phyloP scores from a whole-genome alignment of 1,140 invertebrate species.

The Whitmania pigra region DNA sequence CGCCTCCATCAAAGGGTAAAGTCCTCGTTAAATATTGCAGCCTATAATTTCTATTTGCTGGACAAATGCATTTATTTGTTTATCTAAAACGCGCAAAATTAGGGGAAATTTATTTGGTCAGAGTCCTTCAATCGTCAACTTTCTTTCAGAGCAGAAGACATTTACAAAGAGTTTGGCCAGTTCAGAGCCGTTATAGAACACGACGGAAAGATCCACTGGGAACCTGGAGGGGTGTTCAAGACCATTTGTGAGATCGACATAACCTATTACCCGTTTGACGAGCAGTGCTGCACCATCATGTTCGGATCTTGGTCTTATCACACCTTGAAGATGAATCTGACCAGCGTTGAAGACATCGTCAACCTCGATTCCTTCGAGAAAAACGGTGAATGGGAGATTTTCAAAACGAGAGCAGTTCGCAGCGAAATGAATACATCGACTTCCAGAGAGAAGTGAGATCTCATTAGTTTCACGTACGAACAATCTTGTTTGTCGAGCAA shows the following conservation, averaged over 20 bases:
- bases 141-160: constrained; percentile 22
- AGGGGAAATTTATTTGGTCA: too few species aligned
- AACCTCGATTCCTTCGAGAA: constrained; percentile 19
- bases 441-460: background rate
- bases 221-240: constrained; percentile 26
- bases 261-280: constrained; percentile 26
- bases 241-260: constrained; percentile 26
- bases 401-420: constrained; percentile 13
- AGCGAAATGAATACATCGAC: constrained; percentile 4
- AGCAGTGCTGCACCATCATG: constrained; percentile 23
- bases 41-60: too few species aligned
- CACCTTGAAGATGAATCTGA: constrained; percentile 25
- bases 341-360: constrained; percentile 20
- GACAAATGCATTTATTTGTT: too few species aligned
- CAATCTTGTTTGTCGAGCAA: background rate
- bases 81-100: too few species aligned
- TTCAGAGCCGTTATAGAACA: constrained; percentile 23
- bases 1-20: constrained; percentile 25
- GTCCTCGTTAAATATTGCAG: background rate
- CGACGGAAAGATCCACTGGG: constrained; percentile 24
- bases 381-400: constrained; percentile 21
- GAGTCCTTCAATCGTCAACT: background rate
- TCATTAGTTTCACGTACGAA: background rate
- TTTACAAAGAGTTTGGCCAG: constrained; percentile 24
- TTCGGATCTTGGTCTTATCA: constrained; percentile 26